Conservation (phyloP, 1,140 invertebrate species). For the Ceratitis capitata region DNA sequence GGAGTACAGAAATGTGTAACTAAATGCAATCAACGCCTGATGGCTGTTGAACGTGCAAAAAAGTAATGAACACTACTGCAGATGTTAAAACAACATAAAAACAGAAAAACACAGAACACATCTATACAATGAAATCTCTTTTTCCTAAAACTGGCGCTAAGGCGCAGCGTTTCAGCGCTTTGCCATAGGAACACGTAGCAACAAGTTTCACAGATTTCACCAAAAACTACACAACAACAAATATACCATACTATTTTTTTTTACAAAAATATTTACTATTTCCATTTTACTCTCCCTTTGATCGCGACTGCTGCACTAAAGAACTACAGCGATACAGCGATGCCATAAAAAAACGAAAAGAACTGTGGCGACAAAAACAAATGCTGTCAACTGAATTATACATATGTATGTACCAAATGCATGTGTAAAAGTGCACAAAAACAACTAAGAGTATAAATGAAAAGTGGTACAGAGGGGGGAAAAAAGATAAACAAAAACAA, state of each 20-base stretch:
- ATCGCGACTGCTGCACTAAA: not conserved
- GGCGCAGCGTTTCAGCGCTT: not conserved
- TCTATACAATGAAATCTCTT: slow-evolving; percentile 24
- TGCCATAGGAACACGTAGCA: too few species aligned
- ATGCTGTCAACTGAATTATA: slow-evolving; percentile 42
- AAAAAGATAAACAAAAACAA: not conserved
- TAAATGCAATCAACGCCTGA: not conserved
- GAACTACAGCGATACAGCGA: slow-evolving; percentile 26
- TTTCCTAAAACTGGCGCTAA: not conserved
- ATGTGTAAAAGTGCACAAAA: not conserved
- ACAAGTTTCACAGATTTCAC: not conserved
- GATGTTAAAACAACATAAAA: not conserved
- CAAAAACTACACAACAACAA: not conserved
- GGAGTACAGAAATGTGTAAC: not conserved
- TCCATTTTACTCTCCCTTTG: not conserved
- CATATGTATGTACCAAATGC: not conserved
- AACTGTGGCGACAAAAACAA: too few species aligned
- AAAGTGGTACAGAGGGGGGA: too few species aligned
- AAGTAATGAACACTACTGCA: not conserved
- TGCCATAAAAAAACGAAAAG: slow-evolving; percentile 36
- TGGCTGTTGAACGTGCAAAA: too few species aligned
- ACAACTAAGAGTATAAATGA: not conserved
- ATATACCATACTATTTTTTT: not conserved
- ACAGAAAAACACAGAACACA: too few species aligned
- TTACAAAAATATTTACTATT: not conserved